Evolutionary conservation across 37 sponge, comb jelly and placozoan species (phyloP), one percentile per base, ranked within the genome.

Genomic region (Beroe forskalii): DNA sequence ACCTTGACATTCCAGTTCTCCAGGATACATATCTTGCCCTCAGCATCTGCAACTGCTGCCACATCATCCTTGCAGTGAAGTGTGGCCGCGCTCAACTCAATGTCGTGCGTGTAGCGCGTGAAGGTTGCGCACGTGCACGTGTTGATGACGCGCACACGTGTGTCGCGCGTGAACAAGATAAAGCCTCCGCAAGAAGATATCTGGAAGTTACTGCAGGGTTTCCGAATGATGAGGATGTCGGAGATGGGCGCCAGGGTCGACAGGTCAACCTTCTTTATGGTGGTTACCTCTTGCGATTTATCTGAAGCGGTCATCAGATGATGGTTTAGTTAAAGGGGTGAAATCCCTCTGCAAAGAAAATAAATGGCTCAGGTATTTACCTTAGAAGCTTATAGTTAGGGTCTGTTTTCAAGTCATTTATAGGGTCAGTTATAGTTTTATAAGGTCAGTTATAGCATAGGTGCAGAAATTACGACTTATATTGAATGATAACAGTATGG

Each of bases 51-150:
- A 25, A 80, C 55, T 24, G 86, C 86, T 28, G 86, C 86, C 42
- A 80, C 2, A 43, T 41, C 17, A 12, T n/a, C 35, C 12, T 32
- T 44, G 25, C 48, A 28, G 30, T 80, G 86, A 41, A 80, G 55
- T 3, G 86, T 25, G 23, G 28, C 30, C 28, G 55, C 25, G 40
- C 44, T 20, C 3, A 80, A 30, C 17, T 80, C 55, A 0, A 14
- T 22, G n/a, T 80, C 55, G 86, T 80, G 86, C 28, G 44, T 44
- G 35, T 38, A 80, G 4, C 86, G 28, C 25, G 86, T 80, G 55
- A 80, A 80, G 3, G 86, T 80, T 25, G 86, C 86, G 55, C 86
- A 80, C 86, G 86, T 80, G 86, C 30, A 25, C 3, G 86, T 80
- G 55, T 80, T 80, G 86, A 80, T 24, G 55, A 80, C 86, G 44